Evolutionary conservation across 2,888 invertebrate species (phyloP).

Genomic region (Sepiola atlantica): DNA sequence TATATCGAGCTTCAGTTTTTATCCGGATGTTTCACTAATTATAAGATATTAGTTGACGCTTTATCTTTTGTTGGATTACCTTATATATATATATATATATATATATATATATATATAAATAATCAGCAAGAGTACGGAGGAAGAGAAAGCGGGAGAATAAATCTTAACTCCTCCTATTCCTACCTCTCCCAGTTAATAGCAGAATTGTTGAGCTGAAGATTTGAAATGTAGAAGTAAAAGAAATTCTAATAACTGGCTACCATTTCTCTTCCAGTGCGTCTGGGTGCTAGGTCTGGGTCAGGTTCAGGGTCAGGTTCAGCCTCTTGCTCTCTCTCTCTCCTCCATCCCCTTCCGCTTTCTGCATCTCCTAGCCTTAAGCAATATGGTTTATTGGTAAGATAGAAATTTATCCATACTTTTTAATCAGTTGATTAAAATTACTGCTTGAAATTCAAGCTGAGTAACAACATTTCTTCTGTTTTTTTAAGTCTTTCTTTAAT

Average conservation of each 20-base stretch:
- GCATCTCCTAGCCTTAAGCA: background rate
- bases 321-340: background rate
- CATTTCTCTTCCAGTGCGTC: background rate
- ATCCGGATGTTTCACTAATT: too few relatives aligned
- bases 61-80: too few relatives aligned
- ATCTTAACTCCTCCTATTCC: background rate
- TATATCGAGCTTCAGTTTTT: too few relatives aligned
- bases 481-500: background rate
- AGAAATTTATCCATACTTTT: conserved; percentile 11
- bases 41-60: too few relatives aligned
- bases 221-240: conserved; percentile 13
- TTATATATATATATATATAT: too few relatives aligned
- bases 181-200: background rate
- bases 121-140: too few relatives aligned
- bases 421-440: conserved; percentile 32
- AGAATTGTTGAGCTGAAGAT: background rate
- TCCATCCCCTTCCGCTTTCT: background rate
- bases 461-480: background rate
- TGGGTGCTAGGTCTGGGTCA: conserved; percentile 21
- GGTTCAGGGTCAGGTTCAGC: conserved; percentile 12
- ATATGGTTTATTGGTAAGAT: conserved; percentile 11
- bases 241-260: conserved; percentile 22
- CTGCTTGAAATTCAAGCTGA: conserved; percentile 19
- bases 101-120: too few relatives aligned
- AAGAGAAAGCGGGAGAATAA: too few relatives aligned